phyloP scores from a whole-genome alignment of 2,113 vertebrate genomes.

The Hippocampus barbouri region DNA sequence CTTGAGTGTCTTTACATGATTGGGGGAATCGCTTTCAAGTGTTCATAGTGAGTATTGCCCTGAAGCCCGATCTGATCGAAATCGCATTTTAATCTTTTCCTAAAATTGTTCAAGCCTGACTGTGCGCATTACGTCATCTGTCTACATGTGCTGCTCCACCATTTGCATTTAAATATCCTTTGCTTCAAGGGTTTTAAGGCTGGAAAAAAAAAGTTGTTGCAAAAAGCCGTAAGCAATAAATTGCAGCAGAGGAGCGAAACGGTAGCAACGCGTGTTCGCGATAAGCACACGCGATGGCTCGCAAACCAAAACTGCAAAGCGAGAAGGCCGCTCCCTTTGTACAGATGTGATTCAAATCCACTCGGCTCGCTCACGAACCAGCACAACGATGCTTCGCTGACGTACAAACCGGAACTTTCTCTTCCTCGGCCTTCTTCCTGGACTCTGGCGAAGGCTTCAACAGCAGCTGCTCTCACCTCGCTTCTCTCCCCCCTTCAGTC shows the following conservation, averaged over 20 bases:
- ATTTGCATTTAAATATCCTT: not conserved
- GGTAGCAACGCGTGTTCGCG: not conserved
- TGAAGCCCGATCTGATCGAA: too few relatives aligned
- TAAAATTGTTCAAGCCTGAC: too few relatives aligned
- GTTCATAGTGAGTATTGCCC: too few relatives aligned
- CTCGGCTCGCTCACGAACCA: not conserved
- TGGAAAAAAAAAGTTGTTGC: too few relatives aligned
- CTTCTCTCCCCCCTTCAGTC: constrained; percentile 37
- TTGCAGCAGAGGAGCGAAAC: not conserved
- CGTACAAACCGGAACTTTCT: constrained; percentile 34
- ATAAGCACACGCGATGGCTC: not conserved
- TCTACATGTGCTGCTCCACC: not conserved
- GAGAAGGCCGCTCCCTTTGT: not conserved
- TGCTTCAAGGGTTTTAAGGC: not conserved
- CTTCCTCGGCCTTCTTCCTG: constrained; percentile 41
- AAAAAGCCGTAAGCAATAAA: not conserved
- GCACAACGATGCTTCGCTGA: constrained; percentile 24
- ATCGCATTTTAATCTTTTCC: too few relatives aligned
- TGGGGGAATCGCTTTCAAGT: too few relatives aligned
- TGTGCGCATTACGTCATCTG: too few relatives aligned
- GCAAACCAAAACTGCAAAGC: not conserved
- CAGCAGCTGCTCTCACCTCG: constrained; percentile 36
- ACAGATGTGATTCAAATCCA: constrained; percentile 9
- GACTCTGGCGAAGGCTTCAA: constrained; percentile 37
- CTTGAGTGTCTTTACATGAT: too few relatives aligned